Conservation (phyloP, 1,140 invertebrate genomes). For the Tetraneura akinire region DNA sequence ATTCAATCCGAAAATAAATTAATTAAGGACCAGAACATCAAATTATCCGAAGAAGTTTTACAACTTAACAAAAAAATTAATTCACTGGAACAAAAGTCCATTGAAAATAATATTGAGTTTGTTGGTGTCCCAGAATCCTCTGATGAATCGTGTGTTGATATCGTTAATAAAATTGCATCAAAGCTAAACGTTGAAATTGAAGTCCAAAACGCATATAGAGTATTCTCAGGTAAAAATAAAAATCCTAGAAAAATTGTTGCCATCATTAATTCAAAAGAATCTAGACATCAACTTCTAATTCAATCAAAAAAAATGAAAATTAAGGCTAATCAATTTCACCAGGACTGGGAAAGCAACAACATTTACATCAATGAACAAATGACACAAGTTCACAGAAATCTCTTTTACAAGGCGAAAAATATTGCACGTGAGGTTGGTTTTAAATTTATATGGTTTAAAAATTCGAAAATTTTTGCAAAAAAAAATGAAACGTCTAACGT, state of each 20-base stretch:
- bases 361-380: slow-evolving; percentile 2
- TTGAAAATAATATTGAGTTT: not conserved
- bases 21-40: not conserved
- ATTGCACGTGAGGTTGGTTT: too few relatives aligned
- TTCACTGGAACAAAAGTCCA: not conserved
- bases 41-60: not conserved
- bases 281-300: not conserved
- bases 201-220: not conserved
- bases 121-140: not conserved
- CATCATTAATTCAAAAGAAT: not conserved
- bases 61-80: too few relatives aligned
- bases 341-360: not conserved
- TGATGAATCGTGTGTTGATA: not conserved
- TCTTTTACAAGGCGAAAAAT: too few relatives aligned
- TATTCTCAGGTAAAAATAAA: not conserved
- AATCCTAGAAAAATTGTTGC: too few relatives aligned
- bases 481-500: too few relatives aligned
- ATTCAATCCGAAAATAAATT: not conserved
- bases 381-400: not conserved
- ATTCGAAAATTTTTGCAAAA: too few relatives aligned
- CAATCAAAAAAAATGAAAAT: not conserved
- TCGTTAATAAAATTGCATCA: not conserved
- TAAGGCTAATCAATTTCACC: not conserved
- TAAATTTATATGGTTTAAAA: too few relatives aligned
- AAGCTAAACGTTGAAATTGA: not conserved